Evolutionary conservation across 1,140 invertebrate species (phyloP).

Genomic region (Aphaenogaster rudis): DNA sequence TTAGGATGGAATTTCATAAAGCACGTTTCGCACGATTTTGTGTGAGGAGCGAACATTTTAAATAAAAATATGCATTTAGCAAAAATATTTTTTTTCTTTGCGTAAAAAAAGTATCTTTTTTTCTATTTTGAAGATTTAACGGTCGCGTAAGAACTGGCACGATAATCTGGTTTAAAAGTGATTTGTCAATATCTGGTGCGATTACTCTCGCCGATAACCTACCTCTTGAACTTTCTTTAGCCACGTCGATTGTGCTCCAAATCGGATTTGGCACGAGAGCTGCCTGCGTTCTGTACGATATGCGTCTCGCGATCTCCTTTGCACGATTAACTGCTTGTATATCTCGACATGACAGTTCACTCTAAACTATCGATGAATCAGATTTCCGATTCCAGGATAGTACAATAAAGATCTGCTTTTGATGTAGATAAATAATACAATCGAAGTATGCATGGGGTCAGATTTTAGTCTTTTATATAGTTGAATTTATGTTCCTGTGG

Average conservation of each 20-base stretch:
- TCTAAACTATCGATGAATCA: constrained; percentile 40
- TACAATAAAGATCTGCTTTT: constrained; percentile 11
- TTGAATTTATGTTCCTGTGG: background rate
- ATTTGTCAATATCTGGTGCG: constrained; percentile 36
- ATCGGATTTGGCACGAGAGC: constrained; percentile 61
- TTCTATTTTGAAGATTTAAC: background rate
- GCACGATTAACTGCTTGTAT: constrained; percentile 60
- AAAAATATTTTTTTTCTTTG: background rate
- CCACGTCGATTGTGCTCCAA: constrained; percentile 52
- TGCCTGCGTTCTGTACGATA: constrained; percentile 50
- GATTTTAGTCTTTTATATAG: background rate
- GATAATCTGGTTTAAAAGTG: background rate
- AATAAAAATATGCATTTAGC: background rate
- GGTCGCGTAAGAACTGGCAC: background rate
- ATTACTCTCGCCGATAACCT: constrained; percentile 43
- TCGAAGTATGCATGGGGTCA: background rate
- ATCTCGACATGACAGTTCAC: constrained; percentile 50
- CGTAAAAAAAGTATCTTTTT: background rate
- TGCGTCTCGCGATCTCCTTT: constrained; percentile 38
- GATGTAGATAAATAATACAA: constrained; percentile 11
- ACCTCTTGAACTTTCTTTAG: constrained; percentile 33
- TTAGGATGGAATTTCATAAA: background rate
- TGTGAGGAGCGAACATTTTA: background rate
- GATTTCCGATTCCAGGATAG: background rate
- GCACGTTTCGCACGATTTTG: background rate